Percentiles rank a stretch among this genome's conserved stretches.
Conservation (phyloP, 2,113 vertebrate genomes). For the Salminus brasiliensis region DNA sequence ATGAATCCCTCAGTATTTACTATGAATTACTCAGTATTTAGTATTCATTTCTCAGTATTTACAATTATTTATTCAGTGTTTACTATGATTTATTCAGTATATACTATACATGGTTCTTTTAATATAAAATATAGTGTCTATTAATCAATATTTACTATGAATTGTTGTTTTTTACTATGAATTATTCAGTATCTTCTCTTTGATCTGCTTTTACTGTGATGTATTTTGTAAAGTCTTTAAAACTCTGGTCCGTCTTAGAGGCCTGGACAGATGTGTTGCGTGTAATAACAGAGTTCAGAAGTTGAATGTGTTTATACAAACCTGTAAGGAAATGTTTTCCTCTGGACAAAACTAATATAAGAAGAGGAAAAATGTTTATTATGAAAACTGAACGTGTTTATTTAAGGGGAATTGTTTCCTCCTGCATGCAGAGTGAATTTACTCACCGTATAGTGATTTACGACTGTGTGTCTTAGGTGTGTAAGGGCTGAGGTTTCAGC, state of each 20-base stretch:
- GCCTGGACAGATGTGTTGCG: background rate
- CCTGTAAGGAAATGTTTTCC: constrained; percentile 14
- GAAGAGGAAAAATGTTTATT: background rate
- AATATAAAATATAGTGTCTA: no score
- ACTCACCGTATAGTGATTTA: background rate
- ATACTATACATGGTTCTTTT: no score
- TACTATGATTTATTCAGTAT: no score
- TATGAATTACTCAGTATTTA: no score
- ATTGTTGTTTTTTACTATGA: no score
- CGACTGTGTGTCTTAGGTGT: background rate
- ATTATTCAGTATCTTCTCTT: no score
- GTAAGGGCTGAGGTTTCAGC: background rate
- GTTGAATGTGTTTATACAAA: constrained; percentile 6
- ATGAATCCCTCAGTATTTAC: background rate
- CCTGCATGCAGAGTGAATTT: background rate
- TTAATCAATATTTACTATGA: no score
- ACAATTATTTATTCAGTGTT: no score
- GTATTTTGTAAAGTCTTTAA: no score
- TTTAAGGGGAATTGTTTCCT: background rate
- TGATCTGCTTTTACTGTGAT: no score
- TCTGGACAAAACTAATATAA: background rate
- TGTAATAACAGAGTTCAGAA: background rate
- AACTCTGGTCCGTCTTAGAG: no score
- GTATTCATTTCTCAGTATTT: no score
- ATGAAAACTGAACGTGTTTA: background rate